Conservation (phyloP, 2,113 vertebrate genomes). For the Petaurus breviceps region DNA sequence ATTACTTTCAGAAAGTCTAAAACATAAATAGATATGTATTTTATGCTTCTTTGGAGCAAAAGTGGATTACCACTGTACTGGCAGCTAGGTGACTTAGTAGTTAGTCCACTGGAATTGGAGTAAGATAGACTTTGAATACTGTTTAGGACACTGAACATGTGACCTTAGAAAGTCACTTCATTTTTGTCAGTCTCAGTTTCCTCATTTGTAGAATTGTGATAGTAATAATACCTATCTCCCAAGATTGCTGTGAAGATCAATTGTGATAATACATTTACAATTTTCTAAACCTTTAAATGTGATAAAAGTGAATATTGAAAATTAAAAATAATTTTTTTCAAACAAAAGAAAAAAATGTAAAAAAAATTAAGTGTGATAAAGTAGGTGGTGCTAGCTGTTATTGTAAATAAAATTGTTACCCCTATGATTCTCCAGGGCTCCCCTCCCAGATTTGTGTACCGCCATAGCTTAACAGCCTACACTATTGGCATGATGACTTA, state of each 20-base stretch:
- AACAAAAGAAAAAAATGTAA: too few relatives aligned
- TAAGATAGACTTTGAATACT: background rate
- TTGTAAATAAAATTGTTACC: background rate
- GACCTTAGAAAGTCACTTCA: background rate
- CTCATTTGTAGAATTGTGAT: background rate
- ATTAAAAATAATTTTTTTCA: too few relatives aligned
- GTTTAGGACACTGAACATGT: background rate
- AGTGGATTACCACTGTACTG: background rate
- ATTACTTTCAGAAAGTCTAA: background rate
- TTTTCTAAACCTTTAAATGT: background rate
- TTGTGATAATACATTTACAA: background rate
- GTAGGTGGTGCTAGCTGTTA: background rate
- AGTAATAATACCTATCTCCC: background rate
- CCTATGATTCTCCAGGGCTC: background rate
- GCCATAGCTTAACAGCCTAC: background rate
- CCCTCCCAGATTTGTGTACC: background rate
- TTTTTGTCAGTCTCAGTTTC: background rate
- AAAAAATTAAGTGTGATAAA: background rate
- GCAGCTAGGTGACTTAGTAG: background rate
- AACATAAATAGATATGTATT: background rate
- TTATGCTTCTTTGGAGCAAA: background rate
- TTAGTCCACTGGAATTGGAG: background rate
- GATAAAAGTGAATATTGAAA: background rate
- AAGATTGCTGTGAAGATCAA: background rate
- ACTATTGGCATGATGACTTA: background rate